phyloP scores from a whole-genome alignment of 1,140 invertebrate species.

The Ptiloglossa arizonensis region DNA sequence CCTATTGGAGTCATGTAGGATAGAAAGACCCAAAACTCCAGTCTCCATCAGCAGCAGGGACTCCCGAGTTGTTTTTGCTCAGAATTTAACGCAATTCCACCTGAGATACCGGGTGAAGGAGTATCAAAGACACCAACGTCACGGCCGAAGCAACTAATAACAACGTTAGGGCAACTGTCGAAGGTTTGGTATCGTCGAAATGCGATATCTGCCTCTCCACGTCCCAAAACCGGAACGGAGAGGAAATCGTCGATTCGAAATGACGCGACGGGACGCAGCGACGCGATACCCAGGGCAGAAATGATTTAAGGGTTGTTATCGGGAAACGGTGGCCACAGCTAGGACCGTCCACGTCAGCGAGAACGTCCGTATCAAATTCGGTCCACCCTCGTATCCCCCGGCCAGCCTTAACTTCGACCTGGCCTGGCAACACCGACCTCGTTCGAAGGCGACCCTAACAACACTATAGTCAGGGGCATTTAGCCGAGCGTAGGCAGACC shows the following conservation, averaged over 20 bases:
- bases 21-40: too few relatives aligned
- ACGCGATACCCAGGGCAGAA: constrained; percentile 41
- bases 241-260: constrained; percentile 7
- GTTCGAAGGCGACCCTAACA: background rate
- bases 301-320: constrained; percentile 76
- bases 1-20: too few relatives aligned
- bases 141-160: too few relatives aligned
- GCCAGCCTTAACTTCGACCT: constrained; percentile 33
- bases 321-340: constrained; percentile 54
- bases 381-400: constrained; percentile 6
- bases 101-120: too few relatives aligned
- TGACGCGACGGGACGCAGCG: background rate
- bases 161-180: background rate
- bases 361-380: constrained; percentile 62
- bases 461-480: background rate
- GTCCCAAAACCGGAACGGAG: background rate
- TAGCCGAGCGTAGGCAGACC: background rate
- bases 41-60: too few relatives aligned
- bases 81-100: too few relatives aligned
- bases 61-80: too few relatives aligned
- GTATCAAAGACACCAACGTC: too few relatives aligned
- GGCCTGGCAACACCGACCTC: background rate
- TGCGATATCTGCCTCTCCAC: background rate
- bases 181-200: background rate
- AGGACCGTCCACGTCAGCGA: constrained; percentile 56